Evolutionary conservation across 2,888 invertebrate species (phyloP), one percentile per base, ranked within the genome.

Genomic region (Anoncus sp.): DNA sequence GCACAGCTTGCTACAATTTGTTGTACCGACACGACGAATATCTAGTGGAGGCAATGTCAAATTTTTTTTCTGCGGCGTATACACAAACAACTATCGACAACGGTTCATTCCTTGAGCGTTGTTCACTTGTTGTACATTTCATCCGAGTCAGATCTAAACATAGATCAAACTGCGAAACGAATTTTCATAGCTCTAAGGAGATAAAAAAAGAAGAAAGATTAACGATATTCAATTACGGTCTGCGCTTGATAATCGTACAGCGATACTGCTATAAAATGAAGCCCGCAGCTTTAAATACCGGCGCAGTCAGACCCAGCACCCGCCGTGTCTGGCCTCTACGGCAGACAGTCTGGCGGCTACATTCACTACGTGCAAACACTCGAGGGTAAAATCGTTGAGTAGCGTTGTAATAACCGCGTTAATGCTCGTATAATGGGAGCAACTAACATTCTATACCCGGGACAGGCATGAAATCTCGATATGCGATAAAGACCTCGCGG

Each of bases 401-500:
- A 51, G 71, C 66, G 55, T 55, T 63, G 78, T 75, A 79, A 78
- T 75, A 79, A 75, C 57, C 71, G 63, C 57, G 75, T 66, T 78
- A 75, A 78, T 75, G 67, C 43, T 71, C 78, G 51, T 72, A 71
- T 75, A 69, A 79, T 79, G 38, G 67, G 66, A 57, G 57, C 71
- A 31, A 72, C 57, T 55, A 72, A 75, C 60, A 27, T 67, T 75
- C 27, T 16, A 53, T 31, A 27, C 51, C 53, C 10, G 72, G 67
- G 53, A 43, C 74, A 71, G 74, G 67, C 75, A 72, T 78, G 79
- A 81, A 81, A 72, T 77, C 43, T 31, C 66, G 20, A 57, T 72
- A 75, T 47, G 43, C 80, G 85, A 85, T 85, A 85, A 81, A 84
- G 80, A 87, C 85, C 86, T 81, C 80, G 82, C 84, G 63, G 75